Percentiles rank a stretch among this genome's conserved stretches.
Conservation (phyloP, 2,797 vertebrate genomes). For the Chloroceryle inda region DNA sequence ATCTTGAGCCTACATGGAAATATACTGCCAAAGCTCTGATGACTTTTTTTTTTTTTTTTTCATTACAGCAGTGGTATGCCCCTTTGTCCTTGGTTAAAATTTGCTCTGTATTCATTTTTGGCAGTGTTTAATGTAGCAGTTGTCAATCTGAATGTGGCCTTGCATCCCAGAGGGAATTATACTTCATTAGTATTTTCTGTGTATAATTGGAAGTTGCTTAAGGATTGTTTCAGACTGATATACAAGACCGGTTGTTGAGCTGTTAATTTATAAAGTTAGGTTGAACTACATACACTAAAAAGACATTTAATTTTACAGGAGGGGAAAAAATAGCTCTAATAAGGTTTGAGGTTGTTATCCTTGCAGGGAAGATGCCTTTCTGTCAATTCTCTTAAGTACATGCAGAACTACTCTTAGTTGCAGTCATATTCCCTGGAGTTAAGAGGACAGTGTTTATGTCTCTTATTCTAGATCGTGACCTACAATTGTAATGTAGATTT, state of each 20-base stretch:
- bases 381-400: neutral
- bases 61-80: neutral
- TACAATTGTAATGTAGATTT: neutral
- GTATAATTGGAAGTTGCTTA: neutral
- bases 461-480: neutral
- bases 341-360: neutral
- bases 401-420: neutral
- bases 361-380: neutral
- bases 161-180: neutral
- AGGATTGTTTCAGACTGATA: neutral
- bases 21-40: neutral
- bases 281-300: neutral
- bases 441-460: neutral
- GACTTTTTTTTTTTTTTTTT: neutral
- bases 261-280: neutral
- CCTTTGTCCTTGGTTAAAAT: constrained; percentile 57
- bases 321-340: neutral
- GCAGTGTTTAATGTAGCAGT: constrained; percentile 11
- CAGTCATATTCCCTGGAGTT: neutral
- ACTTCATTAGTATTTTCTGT: constrained; percentile 25
- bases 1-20: constrained; percentile 20
- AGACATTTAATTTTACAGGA: neutral
- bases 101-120: constrained; percentile 42
- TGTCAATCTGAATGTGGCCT: constrained; percentile 22
- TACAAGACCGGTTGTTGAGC: neutral